Evolutionary conservation across 2,888 invertebrate species (phyloP), one percentile per base, ranked within the genome.

Genomic region (Punctoribates punctum): DNA sequence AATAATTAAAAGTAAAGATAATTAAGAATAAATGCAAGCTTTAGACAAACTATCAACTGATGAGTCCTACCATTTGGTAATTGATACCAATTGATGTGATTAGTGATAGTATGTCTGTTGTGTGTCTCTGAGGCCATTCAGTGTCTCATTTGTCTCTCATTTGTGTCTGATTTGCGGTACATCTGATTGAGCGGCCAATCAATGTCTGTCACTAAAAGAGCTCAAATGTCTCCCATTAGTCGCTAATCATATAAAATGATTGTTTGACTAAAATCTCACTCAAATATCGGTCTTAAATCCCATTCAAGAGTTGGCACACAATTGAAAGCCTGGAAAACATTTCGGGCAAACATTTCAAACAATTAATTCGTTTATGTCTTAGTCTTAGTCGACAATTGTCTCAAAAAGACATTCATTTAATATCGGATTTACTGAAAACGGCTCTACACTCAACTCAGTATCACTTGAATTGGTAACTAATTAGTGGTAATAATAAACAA

Each of bases 41-140:
- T 29, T 65, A 38, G 65, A 57, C 65, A 65, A 34, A 65, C 65
- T 65, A 65, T 65, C 65, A 17, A 65, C 34, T 29, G 65, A 65
- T 65, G 9, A 25, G 57, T 57, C 57, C 65, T 65, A 65, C 65
- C 65, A 65, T 65, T 62, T 23, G 23, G 25, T 62, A 62, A 23
- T 20, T 25, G 9, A 65, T 65, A 65, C 65, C 65, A 65, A 65
- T 38, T 29, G 65, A 65, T 65, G 65, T 27, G 23, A 65, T 57
- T 23, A 65, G 65, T 65, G 65, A 65, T 65, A 65, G 65, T 65
- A 65, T 65, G 65, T 65, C 65, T 38, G 65, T 29, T 25, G 25
- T 65, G 65, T 34, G n/a, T 34, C 17, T n/a, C 4, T 6, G 17
- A 17, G 17, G 29, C 25, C 27, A 29, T 29, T 17, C 9, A 27